Evolutionary conservation across 1,140 invertebrate genomes (phyloP).

Genomic region (Drosophila willistoni): DNA sequence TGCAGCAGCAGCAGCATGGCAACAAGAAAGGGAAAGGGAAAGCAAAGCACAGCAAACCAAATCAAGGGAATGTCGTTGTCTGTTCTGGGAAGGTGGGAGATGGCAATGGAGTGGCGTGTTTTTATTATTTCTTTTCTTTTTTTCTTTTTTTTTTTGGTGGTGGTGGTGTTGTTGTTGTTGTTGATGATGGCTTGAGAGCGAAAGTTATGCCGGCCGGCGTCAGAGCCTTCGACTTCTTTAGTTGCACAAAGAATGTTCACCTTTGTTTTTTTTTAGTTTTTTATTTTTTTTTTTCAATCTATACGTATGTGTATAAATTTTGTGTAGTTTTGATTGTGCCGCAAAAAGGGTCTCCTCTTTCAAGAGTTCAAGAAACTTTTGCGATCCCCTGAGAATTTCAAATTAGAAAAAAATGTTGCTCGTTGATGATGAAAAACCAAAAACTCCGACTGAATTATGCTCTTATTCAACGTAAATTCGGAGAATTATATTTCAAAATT

Average conservation of each 20-base stretch:
- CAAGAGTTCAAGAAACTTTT: constrained; percentile 75
- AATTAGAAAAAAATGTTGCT: constrained; percentile 52
- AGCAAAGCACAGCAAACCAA: neutral
- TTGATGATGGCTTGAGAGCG: constrained; percentile 71
- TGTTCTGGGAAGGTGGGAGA: constrained; percentile 36
- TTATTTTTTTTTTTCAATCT: constrained; percentile 31
- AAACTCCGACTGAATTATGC: constrained; percentile 48
- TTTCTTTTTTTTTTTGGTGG: too few relatives aligned
- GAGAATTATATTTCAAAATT: constrained; percentile 1
- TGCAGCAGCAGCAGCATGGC: constrained; percentile 39
- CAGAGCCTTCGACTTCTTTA: neutral
- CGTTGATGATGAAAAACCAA: constrained; percentile 19
- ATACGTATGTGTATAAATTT: constrained; percentile 14
- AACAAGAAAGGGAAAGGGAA: constrained; percentile 42
- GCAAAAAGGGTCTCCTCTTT: constrained; percentile 37
- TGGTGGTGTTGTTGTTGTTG: constrained; percentile 19
- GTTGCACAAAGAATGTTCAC: constrained; percentile 56
- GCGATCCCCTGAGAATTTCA: constrained; percentile 54
- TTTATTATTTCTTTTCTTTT: constrained; percentile 28
- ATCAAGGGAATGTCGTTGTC: constrained; percentile 42
- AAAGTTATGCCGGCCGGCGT: constrained; percentile 57
- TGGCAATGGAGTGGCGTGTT: constrained; percentile 20
- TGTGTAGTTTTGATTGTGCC: constrained; percentile 37
- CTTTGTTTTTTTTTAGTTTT: constrained; percentile 36
- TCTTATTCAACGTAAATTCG: constrained; percentile 25